phyloP scores from a whole-genome alignment of 2,888 invertebrate species.

The Drosophila parthenogenetica region DNA sequence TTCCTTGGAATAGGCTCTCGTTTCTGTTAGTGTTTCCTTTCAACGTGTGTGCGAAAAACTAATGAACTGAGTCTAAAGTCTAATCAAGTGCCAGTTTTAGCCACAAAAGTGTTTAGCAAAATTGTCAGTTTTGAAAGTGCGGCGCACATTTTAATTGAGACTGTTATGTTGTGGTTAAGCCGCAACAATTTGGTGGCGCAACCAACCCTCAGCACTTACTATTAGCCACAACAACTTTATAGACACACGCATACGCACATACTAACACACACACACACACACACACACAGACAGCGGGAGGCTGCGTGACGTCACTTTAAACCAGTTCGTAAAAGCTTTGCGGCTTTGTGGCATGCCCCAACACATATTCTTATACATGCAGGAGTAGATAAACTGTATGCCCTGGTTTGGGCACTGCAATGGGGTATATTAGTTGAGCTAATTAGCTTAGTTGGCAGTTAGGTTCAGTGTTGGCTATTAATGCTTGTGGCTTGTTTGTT shows the following conservation, averaged over 20 bases:
- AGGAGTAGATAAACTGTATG: conserved; percentile 1
- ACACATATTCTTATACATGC: not conserved
- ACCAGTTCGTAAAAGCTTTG: conserved; percentile 52
- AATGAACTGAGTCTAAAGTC: conserved; percentile 39
- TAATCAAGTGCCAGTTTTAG: conserved; percentile 10
- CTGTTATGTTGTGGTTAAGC: conserved; percentile 72
- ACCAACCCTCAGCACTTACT: not conserved
- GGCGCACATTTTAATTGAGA: conserved; percentile 66
- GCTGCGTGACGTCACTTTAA: not conserved
- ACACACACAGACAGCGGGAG: not conserved
- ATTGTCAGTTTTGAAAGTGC: conserved; percentile 41
- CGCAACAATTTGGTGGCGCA: conserved; percentile 63
- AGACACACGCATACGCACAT: not conserved
- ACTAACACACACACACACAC: not conserved
- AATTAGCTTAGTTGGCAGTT: conserved; percentile 2
- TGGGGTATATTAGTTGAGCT: conserved; percentile 10
- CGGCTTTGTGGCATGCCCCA: conserved; percentile 52
- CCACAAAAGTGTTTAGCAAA: conserved; percentile 61
- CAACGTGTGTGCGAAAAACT: conserved; percentile 25
- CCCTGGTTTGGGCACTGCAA: not conserved
- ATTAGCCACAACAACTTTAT: conserved; percentile 10
- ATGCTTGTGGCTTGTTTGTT: conserved; percentile 6
- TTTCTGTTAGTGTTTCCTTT: too few species aligned
- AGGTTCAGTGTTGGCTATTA: conserved; percentile 36
- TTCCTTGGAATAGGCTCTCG: too few species aligned